Base-by-base conservation (phyloP, 2,888 invertebrate species). In the Drosophila pegasa region DNA sequence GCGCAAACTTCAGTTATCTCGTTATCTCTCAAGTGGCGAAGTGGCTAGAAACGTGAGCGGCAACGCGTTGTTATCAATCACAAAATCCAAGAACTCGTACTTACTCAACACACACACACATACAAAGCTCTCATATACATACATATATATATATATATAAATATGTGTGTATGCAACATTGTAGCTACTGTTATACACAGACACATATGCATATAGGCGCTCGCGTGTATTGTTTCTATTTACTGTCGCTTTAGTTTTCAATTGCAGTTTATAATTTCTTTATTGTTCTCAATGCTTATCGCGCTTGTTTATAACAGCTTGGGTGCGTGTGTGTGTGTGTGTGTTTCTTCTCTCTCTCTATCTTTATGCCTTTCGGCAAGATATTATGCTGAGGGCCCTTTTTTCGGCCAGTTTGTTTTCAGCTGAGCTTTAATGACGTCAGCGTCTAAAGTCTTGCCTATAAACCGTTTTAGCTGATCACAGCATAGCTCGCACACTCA, bases 201-300 rank as follows among this genome's bases (percentile, higher is more conserved):
- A 18, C 18, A 52, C 14, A 20, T 18, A 20, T 48, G 18, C 16
- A 16, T 2, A 10, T 9, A 16, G 3, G 38, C 9, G 0, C 10
- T 12, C 22, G 20, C 27, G 29, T 40, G 29, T 71, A 59, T 59
- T 69, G 27, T 54, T 64, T 61, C 27, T 51, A 43, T 63, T 59
- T 61, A 72, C 68, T 50, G 52, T 71, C 55, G 62, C n/a, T 71
- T 72, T 50, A 70, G 58, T 71, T 64, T 63, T 65, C 41, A 75
- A 75, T 77, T 84, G 87, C 87, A 83, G 54, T 81, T 79, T 67
- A 71, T 83, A 71, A 66, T 65, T 70, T n/a, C n/a, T n/a, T 48
- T 57, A 63, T 80, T 66, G 64, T 65, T 62, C 54, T 16, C 5
- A 35, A 16, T 50, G 52, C 78, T 86, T 72, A 71, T 73, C 80